Conservation (phyloP, 2,888 invertebrate species). For the Pristionchus arcanus region DNA sequence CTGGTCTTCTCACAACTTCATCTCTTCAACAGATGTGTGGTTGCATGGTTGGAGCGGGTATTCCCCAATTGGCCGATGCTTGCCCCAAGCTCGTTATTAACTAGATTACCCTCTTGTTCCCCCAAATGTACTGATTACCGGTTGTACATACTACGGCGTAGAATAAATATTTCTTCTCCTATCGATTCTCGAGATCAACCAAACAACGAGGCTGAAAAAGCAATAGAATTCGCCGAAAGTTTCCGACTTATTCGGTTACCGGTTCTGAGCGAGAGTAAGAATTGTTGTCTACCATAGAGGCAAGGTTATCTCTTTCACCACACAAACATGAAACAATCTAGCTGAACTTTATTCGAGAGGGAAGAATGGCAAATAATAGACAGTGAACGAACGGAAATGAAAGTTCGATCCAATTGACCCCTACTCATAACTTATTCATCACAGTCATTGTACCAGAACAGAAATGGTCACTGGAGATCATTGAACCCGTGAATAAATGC, state of each 20-base stretch:
- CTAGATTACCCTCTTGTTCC: neutral
- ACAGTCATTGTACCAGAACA: neutral
- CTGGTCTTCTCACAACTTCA: conserved; percentile 46
- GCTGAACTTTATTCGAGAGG: conserved; percentile 18
- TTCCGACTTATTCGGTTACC: conserved; percentile 7
- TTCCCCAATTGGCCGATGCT: neutral
- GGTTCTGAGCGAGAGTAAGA: conserved; percentile 22
- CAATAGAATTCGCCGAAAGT: neutral
- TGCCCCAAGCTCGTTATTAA: conserved; percentile 22
- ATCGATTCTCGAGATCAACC: neutral
- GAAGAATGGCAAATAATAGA: neutral
- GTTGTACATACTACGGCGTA: conserved; percentile 14
- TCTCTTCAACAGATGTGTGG: conserved; percentile 11
- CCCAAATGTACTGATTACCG: neutral
- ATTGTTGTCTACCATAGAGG: conserved; percentile 9
- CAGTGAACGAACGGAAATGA: neutral
- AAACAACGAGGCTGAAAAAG: neutral
- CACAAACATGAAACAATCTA: conserved; percentile 22
- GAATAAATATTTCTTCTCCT: neutral
- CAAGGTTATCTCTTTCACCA: conserved; percentile 23
- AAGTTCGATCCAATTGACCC: neutral
- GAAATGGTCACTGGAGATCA: conserved; percentile 22
- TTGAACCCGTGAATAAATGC: neutral
- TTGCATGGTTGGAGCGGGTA: conserved; percentile 46
- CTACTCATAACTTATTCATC: neutral